Conservation (phyloP, 2,113 vertebrate species). For the Mustela nigripes region DNA sequence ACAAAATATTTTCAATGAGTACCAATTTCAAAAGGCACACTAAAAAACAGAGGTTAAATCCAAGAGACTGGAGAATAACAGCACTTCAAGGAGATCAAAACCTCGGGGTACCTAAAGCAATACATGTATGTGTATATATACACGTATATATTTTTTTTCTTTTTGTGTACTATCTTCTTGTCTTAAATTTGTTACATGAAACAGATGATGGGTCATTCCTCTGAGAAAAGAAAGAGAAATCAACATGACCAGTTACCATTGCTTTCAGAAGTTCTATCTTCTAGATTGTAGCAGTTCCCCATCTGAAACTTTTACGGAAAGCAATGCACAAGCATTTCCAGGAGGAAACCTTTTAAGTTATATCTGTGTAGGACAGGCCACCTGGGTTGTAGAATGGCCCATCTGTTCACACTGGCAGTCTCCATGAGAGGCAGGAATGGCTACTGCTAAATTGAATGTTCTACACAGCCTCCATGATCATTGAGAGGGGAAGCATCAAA, state of each 20-base stretch:
- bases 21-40: background rate
- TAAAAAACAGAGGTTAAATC: background rate
- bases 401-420: conserved; percentile 62
- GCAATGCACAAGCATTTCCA: background rate
- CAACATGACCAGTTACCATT: background rate
- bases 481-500: conserved; percentile 19
- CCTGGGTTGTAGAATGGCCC: conserved; percentile 47
- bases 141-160: background rate
- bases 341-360: conserved; percentile 56
- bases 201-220: conserved; percentile 18
- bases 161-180: background rate
- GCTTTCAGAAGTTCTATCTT: background rate
- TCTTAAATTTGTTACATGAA: conserved; percentile 16
- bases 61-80: background rate
- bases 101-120: background rate
- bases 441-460: conserved; percentile 27
- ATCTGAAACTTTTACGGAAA: conserved; percentile 36
- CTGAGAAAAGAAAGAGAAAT: background rate
- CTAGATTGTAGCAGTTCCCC: background rate
- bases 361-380: conserved; percentile 16
- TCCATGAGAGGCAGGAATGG: background rate
- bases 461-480: background rate
- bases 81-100: background rate
- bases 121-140: background rate
- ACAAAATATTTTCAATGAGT: conserved; percentile 51